These are phyloP conservation scores for Chlorospingus semifuscus DNA, from an alignment of 2,797 vertebrate species.

Conservation along the genomic window DNA sequence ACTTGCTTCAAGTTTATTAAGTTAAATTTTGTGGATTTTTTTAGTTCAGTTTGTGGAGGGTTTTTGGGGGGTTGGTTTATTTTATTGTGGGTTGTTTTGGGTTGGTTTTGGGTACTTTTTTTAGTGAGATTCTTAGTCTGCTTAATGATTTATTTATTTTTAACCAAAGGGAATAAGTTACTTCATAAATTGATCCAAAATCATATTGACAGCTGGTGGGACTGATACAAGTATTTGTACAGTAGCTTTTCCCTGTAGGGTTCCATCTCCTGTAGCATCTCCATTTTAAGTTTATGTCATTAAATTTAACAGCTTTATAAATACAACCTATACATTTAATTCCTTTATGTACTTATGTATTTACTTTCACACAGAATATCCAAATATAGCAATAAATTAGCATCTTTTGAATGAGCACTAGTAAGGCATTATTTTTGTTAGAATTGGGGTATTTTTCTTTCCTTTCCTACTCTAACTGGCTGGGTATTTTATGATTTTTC, in stretches of 20 bases:
- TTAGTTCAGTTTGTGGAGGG: background rate
- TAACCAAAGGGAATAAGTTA: background rate
- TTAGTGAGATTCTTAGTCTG: background rate
- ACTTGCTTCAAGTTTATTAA: background rate
- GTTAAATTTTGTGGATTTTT: background rate
- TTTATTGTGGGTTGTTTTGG: background rate
- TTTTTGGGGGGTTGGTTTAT: background rate
- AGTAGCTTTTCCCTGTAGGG: background rate
- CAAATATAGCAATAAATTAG: background rate
- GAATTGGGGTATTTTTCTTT: background rate
- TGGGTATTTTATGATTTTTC: background rate
- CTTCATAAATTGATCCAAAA: conserved; percentile 39
- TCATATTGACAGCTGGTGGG: conserved; percentile 25
- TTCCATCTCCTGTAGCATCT: background rate
- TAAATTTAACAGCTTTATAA: background rate
- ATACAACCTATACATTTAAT: background rate
- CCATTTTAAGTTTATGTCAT: background rate
- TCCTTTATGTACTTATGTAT: background rate
- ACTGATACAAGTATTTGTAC: background rate
- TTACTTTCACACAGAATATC: background rate
- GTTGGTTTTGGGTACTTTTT: background rate
- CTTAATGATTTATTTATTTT: conserved; percentile 33
- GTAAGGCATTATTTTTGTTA: background rate
- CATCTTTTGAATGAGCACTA: background rate
- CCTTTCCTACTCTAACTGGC: background rate